phyloP scores from a whole-genome alignment of 1,140 invertebrate species.

The Temnothorax curvispinosus region DNA sequence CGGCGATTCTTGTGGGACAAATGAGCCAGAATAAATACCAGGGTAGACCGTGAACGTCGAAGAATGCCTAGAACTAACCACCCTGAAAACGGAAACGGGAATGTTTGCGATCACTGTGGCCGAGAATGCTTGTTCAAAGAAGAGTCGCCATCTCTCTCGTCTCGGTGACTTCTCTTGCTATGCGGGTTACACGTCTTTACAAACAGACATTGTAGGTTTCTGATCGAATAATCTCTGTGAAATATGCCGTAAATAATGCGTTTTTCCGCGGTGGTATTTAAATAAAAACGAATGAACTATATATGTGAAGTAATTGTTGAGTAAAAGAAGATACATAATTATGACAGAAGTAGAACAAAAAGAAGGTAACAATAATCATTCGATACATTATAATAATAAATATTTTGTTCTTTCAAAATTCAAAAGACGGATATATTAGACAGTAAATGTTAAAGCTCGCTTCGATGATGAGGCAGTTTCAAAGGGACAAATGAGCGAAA shows the following conservation, averaged over 20 bases:
- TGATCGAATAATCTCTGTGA: constrained; percentile 14
- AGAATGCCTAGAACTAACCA: constrained; percentile 82
- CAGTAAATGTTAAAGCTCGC: neutral
- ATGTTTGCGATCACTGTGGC: constrained; percentile 66
- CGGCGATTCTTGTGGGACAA: constrained; percentile 76
- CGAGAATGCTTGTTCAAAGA: constrained; percentile 30
- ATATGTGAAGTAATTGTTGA: neutral
- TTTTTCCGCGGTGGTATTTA: neutral
- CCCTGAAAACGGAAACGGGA: constrained; percentile 72
- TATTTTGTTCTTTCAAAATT: neutral
- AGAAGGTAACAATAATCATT: neutral
- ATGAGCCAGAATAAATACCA: constrained; percentile 83
- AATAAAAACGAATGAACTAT: neutral
- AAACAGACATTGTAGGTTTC: constrained; percentile 61
- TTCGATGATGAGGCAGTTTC: constrained; percentile 46
- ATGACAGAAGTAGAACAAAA: neutral
- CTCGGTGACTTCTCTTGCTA: constrained; percentile 66
- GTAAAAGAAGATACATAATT: neutral
- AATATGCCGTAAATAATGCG: constrained; percentile 29
- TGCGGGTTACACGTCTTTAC: constrained; percentile 19
- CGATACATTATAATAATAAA: neutral
- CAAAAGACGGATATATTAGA: neutral
- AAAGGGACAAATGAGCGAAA: constrained; percentile 79
- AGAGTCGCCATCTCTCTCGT: constrained; percentile 32
- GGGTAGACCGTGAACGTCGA: constrained; percentile 79